Conservation (phyloP, 2,888 invertebrate species). For the Chrysolina americana region DNA sequence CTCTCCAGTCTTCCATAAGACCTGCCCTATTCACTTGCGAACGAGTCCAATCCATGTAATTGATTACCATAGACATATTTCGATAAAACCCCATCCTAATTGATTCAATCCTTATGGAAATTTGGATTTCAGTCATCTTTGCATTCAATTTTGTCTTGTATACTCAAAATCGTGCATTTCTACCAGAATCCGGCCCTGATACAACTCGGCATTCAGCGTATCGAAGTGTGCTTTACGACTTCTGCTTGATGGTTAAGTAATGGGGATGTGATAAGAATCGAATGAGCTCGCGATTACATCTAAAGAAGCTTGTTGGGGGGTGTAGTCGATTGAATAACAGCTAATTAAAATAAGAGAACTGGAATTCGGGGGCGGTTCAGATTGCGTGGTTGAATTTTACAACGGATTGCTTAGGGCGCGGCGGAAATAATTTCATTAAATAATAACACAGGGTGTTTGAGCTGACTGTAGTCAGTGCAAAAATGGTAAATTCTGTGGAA, state of each 20-base stretch:
- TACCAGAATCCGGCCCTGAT: not conserved
- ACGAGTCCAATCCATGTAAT: too few relatives aligned
- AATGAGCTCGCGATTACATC: slow-evolving; percentile 19
- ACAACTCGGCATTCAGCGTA: not conserved
- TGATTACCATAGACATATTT: too few relatives aligned
- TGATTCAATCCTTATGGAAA: too few relatives aligned
- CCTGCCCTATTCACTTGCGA: too few relatives aligned
- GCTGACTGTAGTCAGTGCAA: too few relatives aligned
- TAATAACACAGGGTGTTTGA: not conserved
- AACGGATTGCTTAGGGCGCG: not conserved
- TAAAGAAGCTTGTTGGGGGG: slow-evolving; percentile 8
- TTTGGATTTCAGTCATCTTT: too few relatives aligned
- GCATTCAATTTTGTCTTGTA: not conserved
- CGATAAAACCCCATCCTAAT: too few relatives aligned
- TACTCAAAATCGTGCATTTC: not conserved
- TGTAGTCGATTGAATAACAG: slow-evolving; percentile 8
- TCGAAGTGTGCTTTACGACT: slow-evolving; percentile 7
- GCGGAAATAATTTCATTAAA: not conserved
- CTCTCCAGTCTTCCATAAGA: too few relatives aligned
- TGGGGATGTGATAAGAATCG: slow-evolving; percentile 21
- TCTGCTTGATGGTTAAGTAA: slow-evolving; percentile 21
- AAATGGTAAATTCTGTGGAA: too few relatives aligned
- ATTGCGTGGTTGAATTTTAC: slow-evolving; percentile 14
- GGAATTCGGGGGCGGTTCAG: not conserved
- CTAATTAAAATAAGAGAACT: slow-evolving; percentile 7